These are phyloP conservation scores for Falco biarmicus DNA, from an alignment of 2,797 vertebrate genomes.

Conservation along the genomic window DNA sequence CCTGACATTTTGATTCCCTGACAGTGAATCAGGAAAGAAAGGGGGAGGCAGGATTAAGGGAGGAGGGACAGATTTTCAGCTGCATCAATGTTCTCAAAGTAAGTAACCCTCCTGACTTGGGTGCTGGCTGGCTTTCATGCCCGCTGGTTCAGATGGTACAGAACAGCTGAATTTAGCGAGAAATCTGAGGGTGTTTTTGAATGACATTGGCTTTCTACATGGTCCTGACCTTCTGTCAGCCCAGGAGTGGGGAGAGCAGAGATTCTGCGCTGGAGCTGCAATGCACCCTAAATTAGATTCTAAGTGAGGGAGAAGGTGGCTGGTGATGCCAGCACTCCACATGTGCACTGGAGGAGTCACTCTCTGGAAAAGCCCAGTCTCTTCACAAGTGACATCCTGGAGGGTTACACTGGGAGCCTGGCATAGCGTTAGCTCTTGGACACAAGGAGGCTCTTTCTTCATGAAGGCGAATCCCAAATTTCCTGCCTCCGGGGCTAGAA, in stretches of 20 bases:
- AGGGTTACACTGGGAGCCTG: neutral
- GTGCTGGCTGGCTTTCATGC: neutral
- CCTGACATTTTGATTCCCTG: slow-evolving; percentile 18
- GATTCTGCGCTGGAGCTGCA: neutral
- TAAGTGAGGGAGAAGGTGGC: neutral
- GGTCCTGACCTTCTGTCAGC: neutral
- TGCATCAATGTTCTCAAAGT: neutral
- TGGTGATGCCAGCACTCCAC: neutral
- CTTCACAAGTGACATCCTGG: neutral
- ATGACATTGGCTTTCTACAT: neutral
- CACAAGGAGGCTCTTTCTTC: neutral
- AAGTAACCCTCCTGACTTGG: neutral
- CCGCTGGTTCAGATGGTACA: neutral
- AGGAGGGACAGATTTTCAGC: neutral
- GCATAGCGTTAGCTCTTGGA: neutral
- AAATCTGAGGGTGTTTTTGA: neutral
- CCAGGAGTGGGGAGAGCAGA: neutral
- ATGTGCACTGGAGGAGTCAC: neutral
- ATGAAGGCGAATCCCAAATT: neutral
- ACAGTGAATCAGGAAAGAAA: neutral
- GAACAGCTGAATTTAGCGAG: neutral
- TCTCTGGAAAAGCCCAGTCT: neutral
- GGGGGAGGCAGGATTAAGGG: neutral
- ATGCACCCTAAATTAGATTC: neutral
- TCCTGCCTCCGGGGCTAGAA: neutral